phyloP scores from a whole-genome alignment of 2,113 vertebrate species.

The Paralichthys olivaceus region DNA sequence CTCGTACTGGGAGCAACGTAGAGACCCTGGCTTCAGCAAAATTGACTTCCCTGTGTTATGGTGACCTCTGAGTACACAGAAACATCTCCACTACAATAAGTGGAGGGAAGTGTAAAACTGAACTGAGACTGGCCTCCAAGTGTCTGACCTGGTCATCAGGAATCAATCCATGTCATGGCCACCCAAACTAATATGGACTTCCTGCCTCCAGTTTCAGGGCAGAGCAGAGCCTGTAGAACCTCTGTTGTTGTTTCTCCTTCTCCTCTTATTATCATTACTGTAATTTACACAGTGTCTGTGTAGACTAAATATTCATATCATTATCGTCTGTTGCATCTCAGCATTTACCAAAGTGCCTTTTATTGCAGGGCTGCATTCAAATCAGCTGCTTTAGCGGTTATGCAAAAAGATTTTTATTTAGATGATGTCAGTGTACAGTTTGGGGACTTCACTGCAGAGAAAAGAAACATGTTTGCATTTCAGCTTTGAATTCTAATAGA shows the following conservation, averaged over 20 bases:
- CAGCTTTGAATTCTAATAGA: constrained; percentile 1
- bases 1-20: constrained; percentile 91
- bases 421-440: constrained; percentile 19
- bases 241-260: constrained; percentile 1
- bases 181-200: constrained; percentile 42
- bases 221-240: constrained; percentile 22
- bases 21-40: constrained; percentile 90
- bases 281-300: constrained; percentile 21
- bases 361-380: constrained; percentile 57
- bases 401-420: constrained; percentile 48
- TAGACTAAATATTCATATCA: constrained; percentile 21
- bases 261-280: constrained; percentile 6
- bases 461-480: constrained; percentile 2
- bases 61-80: constrained; percentile 78
- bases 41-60: constrained; percentile 91
- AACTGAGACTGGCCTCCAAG: constrained; percentile 23
- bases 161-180: constrained; percentile 43
- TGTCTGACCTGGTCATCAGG: constrained; percentile 24
- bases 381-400: constrained; percentile 59
- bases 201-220: constrained; percentile 40
- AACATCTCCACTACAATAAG: background rate
- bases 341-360: constrained; percentile 75
- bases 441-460: constrained; percentile 14
- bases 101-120: constrained; percentile 42
- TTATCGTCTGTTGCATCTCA: constrained; percentile 41